Percentiles rank a stretch among this genome's conserved stretches.
These are phyloP conservation scores for Ictidomys tridecemlineatus DNA, from an alignment of 2,113 vertebrate species.

Conservation along the genomic window DNA sequence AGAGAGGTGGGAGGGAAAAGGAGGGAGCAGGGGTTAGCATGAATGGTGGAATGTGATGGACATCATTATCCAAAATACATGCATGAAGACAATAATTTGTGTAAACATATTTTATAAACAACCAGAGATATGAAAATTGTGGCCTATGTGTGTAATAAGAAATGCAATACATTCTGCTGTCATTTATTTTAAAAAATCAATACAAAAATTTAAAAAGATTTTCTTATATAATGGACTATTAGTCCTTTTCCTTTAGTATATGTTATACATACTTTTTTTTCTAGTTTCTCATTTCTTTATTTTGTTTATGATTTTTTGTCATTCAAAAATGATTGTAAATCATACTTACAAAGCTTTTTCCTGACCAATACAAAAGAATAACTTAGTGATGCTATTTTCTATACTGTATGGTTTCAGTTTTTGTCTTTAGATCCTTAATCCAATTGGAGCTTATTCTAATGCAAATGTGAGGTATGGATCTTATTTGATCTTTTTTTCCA, in stretches of 20 bases:
- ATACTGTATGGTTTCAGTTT: not conserved
- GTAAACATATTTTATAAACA: too few species aligned
- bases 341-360: not conserved
- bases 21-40: too few species aligned
- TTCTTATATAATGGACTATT: not conserved
- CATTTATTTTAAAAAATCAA: too few species aligned
- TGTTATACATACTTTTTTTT: conserved; percentile 1
- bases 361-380: conserved; percentile 42
- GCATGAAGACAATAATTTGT: too few species aligned
- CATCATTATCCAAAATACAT: too few species aligned
- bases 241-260: not conserved
- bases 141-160: too few species aligned
- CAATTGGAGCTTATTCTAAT: conserved; percentile 24
- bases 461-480: not conserved
- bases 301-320: not conserved
- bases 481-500: conserved; percentile 45
- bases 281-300: not conserved
- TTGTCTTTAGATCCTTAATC: conserved; percentile 29
- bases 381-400: not conserved
- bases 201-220: too few species aligned
- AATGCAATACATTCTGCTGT: too few species aligned
- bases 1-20: too few species aligned
- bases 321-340: conserved; percentile 40
- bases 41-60: too few species aligned
- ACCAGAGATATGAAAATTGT: too few species aligned